phyloP scores from a whole-genome alignment of 2,888 invertebrate genomes.

The Bhutanitis thaidina region DNA sequence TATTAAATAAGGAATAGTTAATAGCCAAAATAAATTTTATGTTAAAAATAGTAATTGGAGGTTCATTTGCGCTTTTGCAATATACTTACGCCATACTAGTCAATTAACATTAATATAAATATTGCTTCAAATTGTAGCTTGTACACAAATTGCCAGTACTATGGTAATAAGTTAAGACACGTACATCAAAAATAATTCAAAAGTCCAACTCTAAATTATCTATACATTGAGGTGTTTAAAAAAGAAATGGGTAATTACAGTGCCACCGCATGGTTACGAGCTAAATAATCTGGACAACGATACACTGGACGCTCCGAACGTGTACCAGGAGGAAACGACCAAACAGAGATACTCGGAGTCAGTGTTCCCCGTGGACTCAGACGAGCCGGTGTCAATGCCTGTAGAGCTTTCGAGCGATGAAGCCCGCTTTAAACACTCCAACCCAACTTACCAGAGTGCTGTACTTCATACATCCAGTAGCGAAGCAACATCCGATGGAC shows the following conservation, averaged over 20 bases:
- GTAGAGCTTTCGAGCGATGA: constrained; percentile 61
- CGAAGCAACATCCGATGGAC: constrained; percentile 52
- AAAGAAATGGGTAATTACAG: constrained; percentile 47
- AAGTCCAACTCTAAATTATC: too few relatives aligned
- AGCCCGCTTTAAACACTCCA: constrained; percentile 84
- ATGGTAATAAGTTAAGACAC: too few relatives aligned
- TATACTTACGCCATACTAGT: too few relatives aligned
- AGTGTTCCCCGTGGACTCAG: constrained; percentile 62
- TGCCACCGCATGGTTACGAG: constrained; percentile 83
- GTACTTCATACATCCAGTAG: constrained; percentile 79
- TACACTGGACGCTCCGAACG: constrained; percentile 79
- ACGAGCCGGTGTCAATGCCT: constrained; percentile 70
- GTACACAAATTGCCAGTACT: too few relatives aligned
- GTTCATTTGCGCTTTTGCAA: too few relatives aligned
- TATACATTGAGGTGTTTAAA: too few relatives aligned
- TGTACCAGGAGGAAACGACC: constrained; percentile 68
- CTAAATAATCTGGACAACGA: constrained; percentile 83
- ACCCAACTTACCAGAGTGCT: constrained; percentile 88
- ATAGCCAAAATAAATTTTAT: too few relatives aligned
- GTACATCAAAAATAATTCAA: too few relatives aligned
- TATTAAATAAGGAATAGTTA: too few relatives aligned
- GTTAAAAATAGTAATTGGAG: too few relatives aligned
- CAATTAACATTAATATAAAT: too few relatives aligned
- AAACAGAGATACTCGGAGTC: constrained; percentile 57
- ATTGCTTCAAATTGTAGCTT: too few relatives aligned